Evolutionary conservation across 2,113 vertebrate species (phyloP), one percentile per base, ranked within the genome.

Genomic region (Rousettus leschenaultii): DNA sequence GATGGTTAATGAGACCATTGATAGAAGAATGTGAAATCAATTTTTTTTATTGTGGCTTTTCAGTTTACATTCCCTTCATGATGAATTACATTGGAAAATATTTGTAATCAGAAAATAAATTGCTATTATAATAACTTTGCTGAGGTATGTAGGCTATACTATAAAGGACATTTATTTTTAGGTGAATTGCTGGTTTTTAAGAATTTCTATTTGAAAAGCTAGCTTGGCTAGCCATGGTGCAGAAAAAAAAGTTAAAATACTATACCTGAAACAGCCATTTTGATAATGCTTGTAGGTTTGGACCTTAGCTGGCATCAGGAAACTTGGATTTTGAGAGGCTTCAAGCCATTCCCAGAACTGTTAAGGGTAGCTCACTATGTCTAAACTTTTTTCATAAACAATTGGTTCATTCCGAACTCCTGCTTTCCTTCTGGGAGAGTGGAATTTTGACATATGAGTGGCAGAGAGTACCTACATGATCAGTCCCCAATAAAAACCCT

Each of bases 31-130:
- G 35, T 51, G 63, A 74, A 33, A 70, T 75, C 83, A 95, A 43
- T 95, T 71, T 24, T 93, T 92, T 65, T 91, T 91, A 71, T 78
- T 91, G 53, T 77, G 38, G 12, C 24, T 75, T 93, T 96, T 88
- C 24, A 86, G 48, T 78, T 91, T 95, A 82, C 59, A 73, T 97
- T 93, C 30, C 33, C 24, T 86, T 92, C 51, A 73, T 92, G 59
- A 53, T 55, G 82, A 86, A 73, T 77, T 89, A 53, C 30, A 83
- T 48, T 38, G n/a, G 53, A 57, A 95, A 91, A 86, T 79, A 91
- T 91, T 45, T 55, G 6, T 77, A 93, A 77, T n/a, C 10, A 51
- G 66, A 70, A 95, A 93, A 87, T 79, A 79, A 75, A 80, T 74
- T 71, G 43, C 19, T 95, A 53, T 70, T 28, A 43, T 11, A 75